Conservation (phyloP, 2,797 vertebrate species). For the Enteromius trimaculatus region DNA sequence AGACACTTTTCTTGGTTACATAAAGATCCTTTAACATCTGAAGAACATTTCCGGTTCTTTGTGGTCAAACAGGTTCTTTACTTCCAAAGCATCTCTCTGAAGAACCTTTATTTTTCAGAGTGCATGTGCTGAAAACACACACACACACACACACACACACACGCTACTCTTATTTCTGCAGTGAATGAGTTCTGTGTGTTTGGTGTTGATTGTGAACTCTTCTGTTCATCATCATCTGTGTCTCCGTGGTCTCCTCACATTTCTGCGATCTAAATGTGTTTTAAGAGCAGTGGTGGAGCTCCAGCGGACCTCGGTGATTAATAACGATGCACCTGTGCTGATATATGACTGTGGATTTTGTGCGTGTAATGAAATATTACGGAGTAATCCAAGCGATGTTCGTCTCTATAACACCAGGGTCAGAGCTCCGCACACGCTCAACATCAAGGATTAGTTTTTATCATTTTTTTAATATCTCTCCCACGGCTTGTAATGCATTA, state of each 20-base stretch:
- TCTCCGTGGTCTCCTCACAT: too few relatives aligned
- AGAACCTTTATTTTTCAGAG: too few relatives aligned
- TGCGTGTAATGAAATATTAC: constrained; percentile 83
- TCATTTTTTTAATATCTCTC: constrained; percentile 79
- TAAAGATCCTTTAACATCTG: too few relatives aligned
- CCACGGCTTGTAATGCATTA: constrained; percentile 77
- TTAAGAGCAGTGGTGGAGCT: background rate
- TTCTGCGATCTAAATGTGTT: background rate
- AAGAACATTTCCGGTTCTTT: too few relatives aligned
- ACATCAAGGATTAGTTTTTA: constrained; percentile 76
- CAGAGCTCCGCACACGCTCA: constrained; percentile 64
- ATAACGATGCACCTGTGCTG: constrained; percentile 65
- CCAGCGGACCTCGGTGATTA: background rate
- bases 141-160: background rate
- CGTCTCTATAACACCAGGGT: constrained; percentile 83
- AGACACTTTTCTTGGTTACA: too few relatives aligned
- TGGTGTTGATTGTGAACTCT: background rate
- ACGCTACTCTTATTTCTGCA: background rate
- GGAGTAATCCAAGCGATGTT: constrained; percentile 77
- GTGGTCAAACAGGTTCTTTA: too few relatives aligned
- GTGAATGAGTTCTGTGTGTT: background rate
- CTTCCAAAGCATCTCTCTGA: too few relatives aligned
- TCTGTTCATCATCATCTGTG: too few relatives aligned
- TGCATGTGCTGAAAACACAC: background rate
- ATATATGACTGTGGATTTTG: constrained; percentile 75